phyloP scores from a whole-genome alignment of 2,797 vertebrate genomes.

The Scomberomorus guttatus region DNA sequence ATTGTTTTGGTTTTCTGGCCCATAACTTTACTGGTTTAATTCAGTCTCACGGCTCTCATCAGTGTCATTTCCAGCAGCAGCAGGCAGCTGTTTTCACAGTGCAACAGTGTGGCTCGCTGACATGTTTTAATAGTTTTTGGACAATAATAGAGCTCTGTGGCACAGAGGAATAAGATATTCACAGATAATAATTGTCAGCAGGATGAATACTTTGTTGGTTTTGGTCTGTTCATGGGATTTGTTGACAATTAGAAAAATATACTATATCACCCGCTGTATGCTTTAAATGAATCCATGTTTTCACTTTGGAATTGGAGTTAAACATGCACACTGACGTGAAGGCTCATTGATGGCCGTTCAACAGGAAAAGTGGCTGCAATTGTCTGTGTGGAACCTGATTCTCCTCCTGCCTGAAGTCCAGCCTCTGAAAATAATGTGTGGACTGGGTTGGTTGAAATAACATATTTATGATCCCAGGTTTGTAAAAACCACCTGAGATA shows the following conservation, averaged over 20 bases:
- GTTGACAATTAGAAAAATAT: neutral
- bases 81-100: no score
- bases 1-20: no score
- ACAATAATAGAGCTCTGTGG: neutral
- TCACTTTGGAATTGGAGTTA: constrained; percentile 10
- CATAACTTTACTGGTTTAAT: no score
- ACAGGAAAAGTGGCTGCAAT: constrained; percentile 62
- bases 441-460: neutral
- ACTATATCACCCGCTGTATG: neutral
- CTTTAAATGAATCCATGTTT: neutral
- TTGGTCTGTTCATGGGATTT: neutral
- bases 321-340: constrained; percentile 31
- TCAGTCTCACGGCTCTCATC: no score
- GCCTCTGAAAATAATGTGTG: constrained; percentile 6
- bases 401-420: constrained; percentile 17
- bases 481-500: constrained; percentile 21
- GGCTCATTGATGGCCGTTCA: neutral
- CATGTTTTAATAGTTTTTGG: neutral
- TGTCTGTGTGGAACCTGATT: constrained; percentile 27
- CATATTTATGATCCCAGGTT: neutral
- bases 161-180: no score
- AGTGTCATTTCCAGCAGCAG: no score
- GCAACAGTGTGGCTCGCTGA: neutral
- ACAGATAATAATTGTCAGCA: neutral
- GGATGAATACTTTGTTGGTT: neutral